Evolutionary conservation across 2,888 invertebrate genomes (phyloP), one percentile per base, ranked within the genome.

Genomic region (Zhuqinia jingwanae): DNA sequence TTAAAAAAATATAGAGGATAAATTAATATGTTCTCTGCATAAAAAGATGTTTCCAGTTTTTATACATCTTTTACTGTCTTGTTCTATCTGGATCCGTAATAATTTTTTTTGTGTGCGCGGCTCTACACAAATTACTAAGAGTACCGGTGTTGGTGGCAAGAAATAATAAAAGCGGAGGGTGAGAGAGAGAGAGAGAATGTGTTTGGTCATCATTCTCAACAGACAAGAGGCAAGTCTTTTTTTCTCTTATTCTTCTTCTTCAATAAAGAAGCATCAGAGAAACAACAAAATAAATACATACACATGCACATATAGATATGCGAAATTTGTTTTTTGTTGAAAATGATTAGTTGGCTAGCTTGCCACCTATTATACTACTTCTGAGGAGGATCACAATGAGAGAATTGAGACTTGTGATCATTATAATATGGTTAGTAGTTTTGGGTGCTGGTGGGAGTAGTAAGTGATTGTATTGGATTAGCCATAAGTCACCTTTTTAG

Each of bases 41-140:
- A 47, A 73, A 73, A 73, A 75, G n/a, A n/a, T n/a, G n/a, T n/a
- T 30, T 30, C 42, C 6, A 15, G 42, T 56, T 30, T 76, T 58
- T 53, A 2, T 58, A 36, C 3, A 5, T 42, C 68, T 68, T 36
- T 45, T 1, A 42, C 15, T 79, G 73, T 25, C 79, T 80, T 85
- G 85, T 85, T 85, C 56, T 36, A 85, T 85, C 85, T 80, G 79
- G 80, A 85, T 80, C 85, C 85, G 78, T n/a, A n/a, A 77, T 17
- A 60, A 17, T 65, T 75, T 75, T n/a, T n/a, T 56, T 30, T 36
- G 17, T 63, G n/a, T 30, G 17, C 56, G 20, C 17, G 27, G n/a
- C n/a, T n/a, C n/a, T n/a, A n/a, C 15, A 30, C 1, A 27, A 56
- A 56, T 75, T 25, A 53, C 56, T 73, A n/a, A 56, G 3, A 5